Percentiles rank a stretch among this genome's conserved stretches.
Evolutionary conservation across 2,113 vertebrate genomes (phyloP).

Genomic region (Eurypyga helias): DNA sequence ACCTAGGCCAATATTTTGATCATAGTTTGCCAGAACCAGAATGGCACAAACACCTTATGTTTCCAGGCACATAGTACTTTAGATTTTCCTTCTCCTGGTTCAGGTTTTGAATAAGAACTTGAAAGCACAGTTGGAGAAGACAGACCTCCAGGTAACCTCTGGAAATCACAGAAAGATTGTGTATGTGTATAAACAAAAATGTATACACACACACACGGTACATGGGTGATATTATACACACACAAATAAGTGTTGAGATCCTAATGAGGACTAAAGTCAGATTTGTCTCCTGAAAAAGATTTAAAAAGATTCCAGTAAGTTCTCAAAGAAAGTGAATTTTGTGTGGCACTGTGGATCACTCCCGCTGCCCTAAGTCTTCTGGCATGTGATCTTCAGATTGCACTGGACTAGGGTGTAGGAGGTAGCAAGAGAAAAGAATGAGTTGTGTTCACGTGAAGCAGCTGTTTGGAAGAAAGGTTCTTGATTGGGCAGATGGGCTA

Average conservation of each 20-base stretch:
- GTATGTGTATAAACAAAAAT: not conserved
- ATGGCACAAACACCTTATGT: not conserved
- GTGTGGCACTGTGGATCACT: not conserved
- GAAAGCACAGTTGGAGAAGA: not conserved
- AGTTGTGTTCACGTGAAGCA: not conserved
- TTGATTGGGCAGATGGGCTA: not conserved
- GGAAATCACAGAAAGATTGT: not conserved
- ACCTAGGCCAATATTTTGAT: not conserved
- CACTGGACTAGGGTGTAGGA: not conserved
- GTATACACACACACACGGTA: not conserved
- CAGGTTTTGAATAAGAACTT: not conserved
- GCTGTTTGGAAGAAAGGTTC: not conserved
- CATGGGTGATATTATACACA: accelerated
- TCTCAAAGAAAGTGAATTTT: not conserved
- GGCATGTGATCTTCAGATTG: not conserved
- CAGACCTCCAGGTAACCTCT: not conserved
- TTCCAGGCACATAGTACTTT: not conserved
- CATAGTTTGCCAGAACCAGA: not conserved
- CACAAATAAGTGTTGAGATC: not conserved
- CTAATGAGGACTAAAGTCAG: not conserved
- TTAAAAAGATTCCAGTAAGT: not conserved
- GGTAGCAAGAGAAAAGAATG: not conserved
- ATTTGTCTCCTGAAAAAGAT: not conserved
- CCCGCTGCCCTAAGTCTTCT: not conserved
- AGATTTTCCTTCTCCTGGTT: not conserved